Evolutionary conservation across 2,797 vertebrate genomes (phyloP).

Genomic region (Sebastes kiyomatsui): DNA sequence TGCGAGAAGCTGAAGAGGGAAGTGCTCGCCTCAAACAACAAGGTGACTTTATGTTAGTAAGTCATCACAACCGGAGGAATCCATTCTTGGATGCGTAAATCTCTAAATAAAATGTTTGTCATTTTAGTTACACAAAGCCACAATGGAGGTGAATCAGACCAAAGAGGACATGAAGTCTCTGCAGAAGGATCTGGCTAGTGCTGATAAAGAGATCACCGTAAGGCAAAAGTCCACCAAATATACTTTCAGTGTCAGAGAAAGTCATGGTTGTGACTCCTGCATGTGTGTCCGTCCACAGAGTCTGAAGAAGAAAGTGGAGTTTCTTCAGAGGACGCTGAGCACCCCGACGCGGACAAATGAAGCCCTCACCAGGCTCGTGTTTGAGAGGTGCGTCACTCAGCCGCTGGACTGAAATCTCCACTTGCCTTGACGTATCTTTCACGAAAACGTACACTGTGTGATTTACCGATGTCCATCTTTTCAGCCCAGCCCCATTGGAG

Average conservation of each 20-base stretch:
- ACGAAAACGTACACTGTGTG: neutral
- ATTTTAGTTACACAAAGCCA: conserved; percentile 86
- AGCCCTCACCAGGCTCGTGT: conserved; percentile 88
- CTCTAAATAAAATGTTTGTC: neutral
- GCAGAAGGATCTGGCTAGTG: conserved; percentile 89
- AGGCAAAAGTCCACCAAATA: conserved; percentile 13
- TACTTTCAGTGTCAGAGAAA: neutral
- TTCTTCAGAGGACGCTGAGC: conserved; percentile 93
- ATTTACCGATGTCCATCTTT: neutral
- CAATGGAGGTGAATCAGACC: conserved; percentile 80
- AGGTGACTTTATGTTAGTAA: conserved; percentile 80
- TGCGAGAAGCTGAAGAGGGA: conserved; percentile 94
- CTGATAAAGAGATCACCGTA: conserved; percentile 93
- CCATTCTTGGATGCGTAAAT: fast-evolving
- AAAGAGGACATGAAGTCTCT: conserved; percentile 88
- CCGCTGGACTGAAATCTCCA: neutral
- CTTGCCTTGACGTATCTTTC: fast-evolving
- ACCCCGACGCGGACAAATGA: conserved; percentile 89
- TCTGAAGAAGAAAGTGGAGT: conserved; percentile 92
- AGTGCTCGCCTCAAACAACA: conserved; percentile 86
- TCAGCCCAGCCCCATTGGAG: conserved; percentile 88
- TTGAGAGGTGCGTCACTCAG: conserved; percentile 86
- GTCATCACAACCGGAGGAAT: neutral
- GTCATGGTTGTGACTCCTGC: neutral
- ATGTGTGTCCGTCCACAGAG: conserved; percentile 78